phyloP scores from a whole-genome alignment of 2,797 vertebrate species.

The Distichodus sexfasciatus region DNA sequence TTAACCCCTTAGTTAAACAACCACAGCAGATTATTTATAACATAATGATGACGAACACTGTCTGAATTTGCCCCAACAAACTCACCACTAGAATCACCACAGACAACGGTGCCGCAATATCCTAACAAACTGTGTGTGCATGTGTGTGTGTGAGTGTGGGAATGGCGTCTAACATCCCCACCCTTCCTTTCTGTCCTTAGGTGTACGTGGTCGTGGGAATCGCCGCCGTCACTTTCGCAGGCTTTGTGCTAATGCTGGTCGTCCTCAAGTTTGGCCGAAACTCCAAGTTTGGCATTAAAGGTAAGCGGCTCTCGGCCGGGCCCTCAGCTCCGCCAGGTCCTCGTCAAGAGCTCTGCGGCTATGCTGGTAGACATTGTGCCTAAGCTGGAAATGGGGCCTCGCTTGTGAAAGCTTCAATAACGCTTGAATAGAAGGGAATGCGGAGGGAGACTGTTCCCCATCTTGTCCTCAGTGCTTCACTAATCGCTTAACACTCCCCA shows the following conservation, averaged over 20 bases:
- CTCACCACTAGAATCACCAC: too few species aligned
- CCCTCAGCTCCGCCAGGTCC: slow-evolving; percentile 19
- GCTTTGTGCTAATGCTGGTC: slow-evolving; percentile 91
- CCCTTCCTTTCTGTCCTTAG: slow-evolving; percentile 59
- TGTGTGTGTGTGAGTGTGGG: slow-evolving; percentile 29
- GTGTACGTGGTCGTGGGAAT: slow-evolving; percentile 97
- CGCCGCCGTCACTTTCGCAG: slow-evolving; percentile 90
- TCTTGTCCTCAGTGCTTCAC: slow-evolving; percentile 40
- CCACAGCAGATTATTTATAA: too few species aligned
- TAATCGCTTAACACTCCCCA: slow-evolving; percentile 44
- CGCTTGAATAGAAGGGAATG: slow-evolving; percentile 27
- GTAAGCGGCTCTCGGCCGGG: slow-evolving; percentile 74
- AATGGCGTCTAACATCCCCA: slow-evolving; percentile 23
- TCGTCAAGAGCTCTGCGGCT: slow-evolving; percentile 39
- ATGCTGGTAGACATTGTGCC: slow-evolving; percentile 38
- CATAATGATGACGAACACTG: too few species aligned
- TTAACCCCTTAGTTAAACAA: too few species aligned
- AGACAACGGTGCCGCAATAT: too few species aligned
- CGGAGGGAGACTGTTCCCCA: slow-evolving; percentile 36
- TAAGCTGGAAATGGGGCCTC: slow-evolving; percentile 24
- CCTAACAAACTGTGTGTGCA: neutral
- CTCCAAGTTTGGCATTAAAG: slow-evolving; percentile 99
- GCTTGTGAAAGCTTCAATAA: slow-evolving; percentile 22
- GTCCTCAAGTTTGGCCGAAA: slow-evolving; percentile 96
- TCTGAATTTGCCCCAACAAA: too few species aligned